A percentile compares a stretch with the other conserved stretches of the same genome.
Conservation (phyloP, 2,113 vertebrate species). For the Trochalopteron elliotii region DNA sequence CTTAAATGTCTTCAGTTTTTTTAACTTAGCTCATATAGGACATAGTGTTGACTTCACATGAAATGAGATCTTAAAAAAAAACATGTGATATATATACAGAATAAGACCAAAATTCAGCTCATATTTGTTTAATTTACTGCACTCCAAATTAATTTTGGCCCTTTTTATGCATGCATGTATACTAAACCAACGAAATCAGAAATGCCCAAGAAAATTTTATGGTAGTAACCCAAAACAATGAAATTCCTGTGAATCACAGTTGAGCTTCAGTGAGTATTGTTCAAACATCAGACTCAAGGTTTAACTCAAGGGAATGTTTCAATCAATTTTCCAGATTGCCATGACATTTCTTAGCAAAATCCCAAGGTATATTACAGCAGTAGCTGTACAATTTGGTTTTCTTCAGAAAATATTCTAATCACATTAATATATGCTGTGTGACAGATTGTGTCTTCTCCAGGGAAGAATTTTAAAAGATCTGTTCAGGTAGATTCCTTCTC, state of each 20-base stretch:
- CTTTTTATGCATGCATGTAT: neutral
- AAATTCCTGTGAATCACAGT: neutral
- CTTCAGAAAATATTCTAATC: slow-evolving; percentile 28
- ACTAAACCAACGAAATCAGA: neutral
- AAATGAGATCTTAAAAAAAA: neutral
- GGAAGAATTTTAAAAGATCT: neutral
- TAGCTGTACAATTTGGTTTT: slow-evolving; percentile 3
- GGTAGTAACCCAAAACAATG: neutral
- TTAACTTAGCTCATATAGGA: neutral
- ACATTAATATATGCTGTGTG: neutral
- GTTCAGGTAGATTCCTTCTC: neutral
- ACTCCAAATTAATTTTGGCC: neutral
- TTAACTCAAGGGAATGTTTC: slow-evolving; percentile 6
- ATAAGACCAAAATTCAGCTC: neutral
- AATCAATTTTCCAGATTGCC: neutral
- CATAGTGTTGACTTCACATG: neutral
- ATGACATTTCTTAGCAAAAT: slow-evolving; percentile 35
- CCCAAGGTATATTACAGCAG: neutral
- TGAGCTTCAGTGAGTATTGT: neutral
- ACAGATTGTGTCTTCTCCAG: neutral
- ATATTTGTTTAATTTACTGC: neutral
- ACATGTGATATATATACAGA: neutral
- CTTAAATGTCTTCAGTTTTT: neutral
- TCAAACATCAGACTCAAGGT: neutral
- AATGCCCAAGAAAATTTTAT: neutral